Conservation (phyloP, 2,888 invertebrate genomes). For the Keiferia lycopersicella region DNA sequence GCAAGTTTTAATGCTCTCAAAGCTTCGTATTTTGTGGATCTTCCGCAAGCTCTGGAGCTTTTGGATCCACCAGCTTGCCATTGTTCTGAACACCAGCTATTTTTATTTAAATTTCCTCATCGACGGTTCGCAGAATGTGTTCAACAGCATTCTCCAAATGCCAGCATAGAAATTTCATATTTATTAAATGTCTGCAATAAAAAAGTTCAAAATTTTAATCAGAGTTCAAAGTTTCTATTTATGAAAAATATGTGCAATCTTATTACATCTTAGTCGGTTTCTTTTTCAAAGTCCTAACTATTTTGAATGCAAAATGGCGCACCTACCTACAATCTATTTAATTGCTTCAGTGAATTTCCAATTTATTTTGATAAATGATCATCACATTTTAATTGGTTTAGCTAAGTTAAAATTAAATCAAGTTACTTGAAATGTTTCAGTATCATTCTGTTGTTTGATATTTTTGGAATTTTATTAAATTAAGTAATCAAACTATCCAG, state of each 20-base stretch:
- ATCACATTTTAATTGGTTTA: slow-evolving; percentile 1
- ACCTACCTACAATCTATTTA: background rate
- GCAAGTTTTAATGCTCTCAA: slow-evolving; percentile 58
- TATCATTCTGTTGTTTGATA: slow-evolving; percentile 19
- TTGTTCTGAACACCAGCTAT: slow-evolving; percentile 24
- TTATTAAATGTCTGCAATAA: background rate
- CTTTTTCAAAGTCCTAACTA: too few species aligned
- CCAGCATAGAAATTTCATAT: background rate
- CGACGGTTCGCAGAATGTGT: background rate
- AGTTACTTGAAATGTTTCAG: background rate
- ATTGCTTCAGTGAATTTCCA: background rate
- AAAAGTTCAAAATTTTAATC: background rate
- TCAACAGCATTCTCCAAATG: background rate
- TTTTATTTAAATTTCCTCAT: slow-evolving; percentile 22
- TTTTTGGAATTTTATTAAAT: background rate
- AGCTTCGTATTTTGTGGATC: slow-evolving; percentile 43
- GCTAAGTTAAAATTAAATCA: slow-evolving; percentile 6
- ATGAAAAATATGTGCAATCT: too few species aligned
- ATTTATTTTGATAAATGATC: slow-evolving; percentile 6
- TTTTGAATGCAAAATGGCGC: too few species aligned
- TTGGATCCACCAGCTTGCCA: slow-evolving; percentile 37
- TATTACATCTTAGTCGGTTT: too few species aligned
- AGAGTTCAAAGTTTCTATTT: background rate
- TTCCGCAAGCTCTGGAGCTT: slow-evolving; percentile 47
- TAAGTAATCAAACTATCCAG: slow-evolving; percentile 28